Conservation (phyloP, 2,113 vertebrate genomes). For the Meles meles region DNA sequence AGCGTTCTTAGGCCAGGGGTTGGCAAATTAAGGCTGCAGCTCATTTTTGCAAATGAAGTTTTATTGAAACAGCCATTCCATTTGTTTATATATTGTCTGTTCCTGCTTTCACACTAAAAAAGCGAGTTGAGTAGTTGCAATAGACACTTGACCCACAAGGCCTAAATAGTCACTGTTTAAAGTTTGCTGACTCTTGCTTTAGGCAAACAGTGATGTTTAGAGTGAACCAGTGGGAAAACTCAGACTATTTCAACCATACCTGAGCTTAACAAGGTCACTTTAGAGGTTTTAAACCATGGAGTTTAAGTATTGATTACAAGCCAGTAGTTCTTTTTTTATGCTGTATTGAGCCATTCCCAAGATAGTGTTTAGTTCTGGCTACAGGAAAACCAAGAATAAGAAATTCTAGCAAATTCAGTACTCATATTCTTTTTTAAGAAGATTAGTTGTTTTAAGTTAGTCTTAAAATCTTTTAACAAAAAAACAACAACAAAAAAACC, state of each 20-base stretch:
- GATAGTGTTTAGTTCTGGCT: neutral
- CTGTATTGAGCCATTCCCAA: neutral
- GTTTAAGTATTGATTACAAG: neutral
- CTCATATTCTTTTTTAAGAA: neutral
- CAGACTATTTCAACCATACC: neutral
- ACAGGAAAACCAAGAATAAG: neutral
- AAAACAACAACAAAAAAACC: no score
- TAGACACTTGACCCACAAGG: neutral
- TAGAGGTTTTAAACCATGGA: neutral
- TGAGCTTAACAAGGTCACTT: neutral
- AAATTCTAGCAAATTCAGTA: neutral
- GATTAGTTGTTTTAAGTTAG: conserved; percentile 1
- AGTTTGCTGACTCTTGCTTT: neutral
- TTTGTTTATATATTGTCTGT: neutral
- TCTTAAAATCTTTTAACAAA: neutral
- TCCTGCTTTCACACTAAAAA: neutral
- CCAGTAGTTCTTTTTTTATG: neutral
- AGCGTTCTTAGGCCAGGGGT: neutral
- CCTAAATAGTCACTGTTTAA: neutral
- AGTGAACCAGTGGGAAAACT: neutral
- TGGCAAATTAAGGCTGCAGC: neutral
- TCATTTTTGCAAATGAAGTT: neutral
- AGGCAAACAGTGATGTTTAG: neutral
- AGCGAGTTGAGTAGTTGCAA: neutral
- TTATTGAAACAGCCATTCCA: neutral